These are phyloP conservation scores for Lomographa bimaculata DNA, from an alignment of 2,888 invertebrate genomes.

Conservation along the genomic window DNA sequence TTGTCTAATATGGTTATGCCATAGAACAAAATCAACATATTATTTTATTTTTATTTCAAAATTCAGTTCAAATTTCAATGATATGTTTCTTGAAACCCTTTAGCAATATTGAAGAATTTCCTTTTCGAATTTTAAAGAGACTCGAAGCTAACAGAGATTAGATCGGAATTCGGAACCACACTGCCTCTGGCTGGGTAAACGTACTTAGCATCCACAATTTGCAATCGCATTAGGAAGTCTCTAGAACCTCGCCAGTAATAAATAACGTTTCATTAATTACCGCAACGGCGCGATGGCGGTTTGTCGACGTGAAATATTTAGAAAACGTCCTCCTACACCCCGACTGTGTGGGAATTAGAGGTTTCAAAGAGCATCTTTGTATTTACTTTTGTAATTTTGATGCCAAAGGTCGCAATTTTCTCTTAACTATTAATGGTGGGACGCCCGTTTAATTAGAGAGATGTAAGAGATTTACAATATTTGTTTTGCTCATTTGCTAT, in stretches of 20 bases:
- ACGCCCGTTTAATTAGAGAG: conserved; percentile 16
- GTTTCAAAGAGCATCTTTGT: conserved; percentile 39
- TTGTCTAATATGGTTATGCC: too few relatives aligned
- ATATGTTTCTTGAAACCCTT: too few relatives aligned
- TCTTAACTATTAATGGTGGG: conserved; percentile 20
- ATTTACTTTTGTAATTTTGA: conserved; percentile 49
- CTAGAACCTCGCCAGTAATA: conserved; percentile 35
- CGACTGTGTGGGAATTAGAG: conserved; percentile 51
- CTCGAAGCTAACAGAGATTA: too few relatives aligned
- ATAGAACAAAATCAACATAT: too few relatives aligned
- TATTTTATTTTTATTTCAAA: too few relatives aligned
- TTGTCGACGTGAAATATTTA: conserved; percentile 55
- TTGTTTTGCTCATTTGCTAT: conserved; percentile 11
- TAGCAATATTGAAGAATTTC: too few relatives aligned
- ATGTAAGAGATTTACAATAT: conserved; percentile 10
- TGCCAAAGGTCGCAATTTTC: conserved; percentile 34
- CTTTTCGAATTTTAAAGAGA: too few relatives aligned
- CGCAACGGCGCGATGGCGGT: conserved; percentile 38
- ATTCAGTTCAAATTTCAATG: too few relatives aligned
- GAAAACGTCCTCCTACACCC: conserved; percentile 58
- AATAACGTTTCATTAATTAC: conserved; percentile 63
- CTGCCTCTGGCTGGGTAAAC: too few relatives aligned
- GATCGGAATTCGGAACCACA: too few relatives aligned
- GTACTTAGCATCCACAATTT: conserved; percentile 19
- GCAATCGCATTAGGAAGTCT: conserved; percentile 28